Evolutionary conservation across 1,140 invertebrate species (phyloP).

Genomic region (Meloidogyne chitwoodi): DNA sequence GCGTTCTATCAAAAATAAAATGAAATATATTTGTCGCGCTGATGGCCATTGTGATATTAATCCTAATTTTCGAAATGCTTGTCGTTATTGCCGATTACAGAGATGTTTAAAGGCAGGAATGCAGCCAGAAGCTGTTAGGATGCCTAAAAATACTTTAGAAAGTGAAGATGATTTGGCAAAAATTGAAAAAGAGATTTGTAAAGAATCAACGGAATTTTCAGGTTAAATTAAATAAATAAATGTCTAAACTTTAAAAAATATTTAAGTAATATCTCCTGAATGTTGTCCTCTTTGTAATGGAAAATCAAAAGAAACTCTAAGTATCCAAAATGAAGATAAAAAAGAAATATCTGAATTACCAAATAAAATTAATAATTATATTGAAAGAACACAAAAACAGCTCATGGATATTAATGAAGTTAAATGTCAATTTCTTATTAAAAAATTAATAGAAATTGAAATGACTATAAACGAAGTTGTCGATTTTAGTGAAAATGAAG

Average conservation of each 20-base stretch:
- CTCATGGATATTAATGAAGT: not conserved
- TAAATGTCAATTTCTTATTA: constrained; percentile 4
- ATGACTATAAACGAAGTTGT: constrained; percentile 27
- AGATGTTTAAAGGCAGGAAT: constrained; percentile 82
- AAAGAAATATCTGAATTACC: not conserved
- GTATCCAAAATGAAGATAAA: not conserved
- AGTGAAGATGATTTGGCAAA: not conserved
- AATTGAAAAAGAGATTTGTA: constrained; percentile 12
- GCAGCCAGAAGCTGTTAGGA: constrained; percentile 48
- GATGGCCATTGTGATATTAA: constrained; percentile 31
- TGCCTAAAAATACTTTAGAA: constrained; percentile 23
- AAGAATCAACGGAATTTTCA: not conserved
- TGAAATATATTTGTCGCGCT: constrained; percentile 28
- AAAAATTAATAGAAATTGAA: constrained; percentile 25
- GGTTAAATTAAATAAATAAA: not conserved
- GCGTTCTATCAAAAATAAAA: constrained; percentile 67
- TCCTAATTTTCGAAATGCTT: constrained; percentile 80
- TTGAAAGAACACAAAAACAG: not conserved
- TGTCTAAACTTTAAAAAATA: too few species aligned
- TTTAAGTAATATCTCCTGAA: not conserved
- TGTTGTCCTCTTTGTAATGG: not conserved
- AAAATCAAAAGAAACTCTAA: not conserved
- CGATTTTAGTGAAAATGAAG: constrained; percentile 39
- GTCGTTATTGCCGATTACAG: constrained; percentile 82
- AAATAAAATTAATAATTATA: not conserved